Percentiles rank a stretch among this genome's conserved stretches.
Conservation (phyloP, 2,113 vertebrate genomes). For the Upupa epops region DNA sequence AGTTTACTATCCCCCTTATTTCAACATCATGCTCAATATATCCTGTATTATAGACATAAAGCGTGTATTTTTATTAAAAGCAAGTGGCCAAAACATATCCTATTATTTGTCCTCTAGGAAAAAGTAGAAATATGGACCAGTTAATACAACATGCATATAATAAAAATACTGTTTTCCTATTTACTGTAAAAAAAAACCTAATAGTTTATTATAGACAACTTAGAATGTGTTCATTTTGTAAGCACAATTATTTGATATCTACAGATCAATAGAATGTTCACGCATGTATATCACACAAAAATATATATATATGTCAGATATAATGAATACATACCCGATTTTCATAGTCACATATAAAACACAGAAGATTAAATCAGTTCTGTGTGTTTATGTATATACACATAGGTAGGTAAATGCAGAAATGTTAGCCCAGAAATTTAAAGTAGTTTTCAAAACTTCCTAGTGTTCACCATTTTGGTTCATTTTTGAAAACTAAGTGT, state of each 20-base stretch:
- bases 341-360: not conserved
- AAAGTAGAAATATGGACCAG: not conserved
- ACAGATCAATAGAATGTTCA: not conserved
- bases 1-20: too few relatives aligned
- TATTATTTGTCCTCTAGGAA: not conserved
- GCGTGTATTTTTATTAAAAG: conserved; percentile 6
- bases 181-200: not conserved
- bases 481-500: not conserved
- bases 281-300: not conserved
- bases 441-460: not conserved
- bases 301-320: not conserved
- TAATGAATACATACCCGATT: not conserved
- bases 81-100: not conserved
- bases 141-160: not conserved
- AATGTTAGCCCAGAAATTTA: not conserved
- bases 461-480: not conserved
- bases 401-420: not conserved
- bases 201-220: not conserved
- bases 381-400: not conserved
- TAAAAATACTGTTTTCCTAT: not conserved
- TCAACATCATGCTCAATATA: conserved; percentile 17
- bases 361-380: not conserved
- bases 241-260: not conserved
- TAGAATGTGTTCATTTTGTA: not conserved
- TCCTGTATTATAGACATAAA: not conserved